Conservation (phyloP, 2,797 vertebrate species). For the Enteromius thamalakanensis region DNA sequence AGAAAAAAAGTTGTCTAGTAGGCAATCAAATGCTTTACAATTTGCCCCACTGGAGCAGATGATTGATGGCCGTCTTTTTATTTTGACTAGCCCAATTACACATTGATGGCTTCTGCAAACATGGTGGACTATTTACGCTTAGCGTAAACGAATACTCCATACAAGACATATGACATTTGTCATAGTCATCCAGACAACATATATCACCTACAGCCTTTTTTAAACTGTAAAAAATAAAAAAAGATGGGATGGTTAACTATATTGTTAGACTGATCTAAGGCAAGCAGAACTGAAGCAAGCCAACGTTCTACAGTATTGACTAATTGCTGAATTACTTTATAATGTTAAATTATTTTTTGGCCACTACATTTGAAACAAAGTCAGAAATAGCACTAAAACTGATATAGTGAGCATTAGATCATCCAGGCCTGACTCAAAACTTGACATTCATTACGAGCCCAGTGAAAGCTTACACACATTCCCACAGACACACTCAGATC, state of each 20-base stretch:
- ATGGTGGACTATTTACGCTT: too few relatives aligned
- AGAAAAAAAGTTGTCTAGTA: too few relatives aligned
- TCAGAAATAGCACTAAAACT: not conserved
- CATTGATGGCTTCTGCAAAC: too few relatives aligned
- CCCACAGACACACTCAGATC: conserved; percentile 22
- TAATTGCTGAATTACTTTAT: not conserved
- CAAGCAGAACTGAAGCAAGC: not conserved
- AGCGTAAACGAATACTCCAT: too few relatives aligned
- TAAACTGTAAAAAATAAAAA: not conserved
- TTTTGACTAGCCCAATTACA: too few relatives aligned
- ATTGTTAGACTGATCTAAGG: not conserved
- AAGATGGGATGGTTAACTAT: not conserved
- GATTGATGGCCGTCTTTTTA: too few relatives aligned
- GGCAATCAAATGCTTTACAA: too few relatives aligned
- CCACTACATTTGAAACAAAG: not conserved
- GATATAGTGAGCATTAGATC: conserved; percentile 6
- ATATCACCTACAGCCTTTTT: not conserved
- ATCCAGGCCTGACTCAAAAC: not conserved
- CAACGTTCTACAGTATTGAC: not conserved
- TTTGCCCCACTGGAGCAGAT: too few relatives aligned
- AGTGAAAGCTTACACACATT: conserved; percentile 26
- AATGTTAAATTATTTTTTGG: not conserved
- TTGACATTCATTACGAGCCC: conserved; percentile 20
- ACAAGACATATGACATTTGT: not conserved
- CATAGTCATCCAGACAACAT: not conserved